A percentile compares a stretch with the other conserved stretches of the same genome.
phyloP scores from a whole-genome alignment of 2,888 invertebrate species.

The Byasa hedistus region DNA sequence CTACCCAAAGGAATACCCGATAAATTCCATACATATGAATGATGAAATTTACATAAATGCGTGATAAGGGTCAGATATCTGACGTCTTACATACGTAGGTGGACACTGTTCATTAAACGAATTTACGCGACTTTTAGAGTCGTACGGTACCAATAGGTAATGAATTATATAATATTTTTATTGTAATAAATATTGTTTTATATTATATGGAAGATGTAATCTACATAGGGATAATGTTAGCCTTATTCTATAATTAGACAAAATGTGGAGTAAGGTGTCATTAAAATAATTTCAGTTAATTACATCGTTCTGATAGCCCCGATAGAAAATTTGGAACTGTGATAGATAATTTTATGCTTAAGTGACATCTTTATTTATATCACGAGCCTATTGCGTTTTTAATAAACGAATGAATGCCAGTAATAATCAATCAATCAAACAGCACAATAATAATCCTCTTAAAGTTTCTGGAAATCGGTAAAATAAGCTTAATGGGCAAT shows the following conservation, averaged over 20 bases:
- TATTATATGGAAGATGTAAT: slow-evolving; percentile 8
- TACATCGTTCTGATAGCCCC: not conserved
- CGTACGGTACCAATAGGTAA: slow-evolving; percentile 31
- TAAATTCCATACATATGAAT: slow-evolving; percentile 36
- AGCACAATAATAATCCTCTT: not conserved
- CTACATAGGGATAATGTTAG: not conserved
- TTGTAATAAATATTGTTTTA: slow-evolving; percentile 17
- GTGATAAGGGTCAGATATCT: slow-evolving; percentile 44
- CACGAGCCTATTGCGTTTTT: not conserved
- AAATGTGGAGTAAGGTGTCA: not conserved
- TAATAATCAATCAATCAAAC: not conserved
- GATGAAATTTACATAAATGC: slow-evolving; percentile 72
- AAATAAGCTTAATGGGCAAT: slow-evolving; percentile 7
- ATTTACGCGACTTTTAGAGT: slow-evolving; percentile 32
- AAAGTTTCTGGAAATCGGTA: not conserved
- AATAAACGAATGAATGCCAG: not conserved
- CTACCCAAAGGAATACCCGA: slow-evolving; percentile 37
- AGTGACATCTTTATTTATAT: not conserved
- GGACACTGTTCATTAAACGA: slow-evolving; percentile 29
- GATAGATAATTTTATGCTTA: slow-evolving; percentile 6
- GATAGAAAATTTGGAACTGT: slow-evolving; percentile 6
- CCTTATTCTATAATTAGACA: not conserved
- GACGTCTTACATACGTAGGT: slow-evolving; percentile 6
- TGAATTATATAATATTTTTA: slow-evolving; percentile 13
- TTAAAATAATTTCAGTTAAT: not conserved